Evolutionary conservation across 2,888 invertebrate species (phyloP).

Genomic region (Blomia tropicalis): DNA sequence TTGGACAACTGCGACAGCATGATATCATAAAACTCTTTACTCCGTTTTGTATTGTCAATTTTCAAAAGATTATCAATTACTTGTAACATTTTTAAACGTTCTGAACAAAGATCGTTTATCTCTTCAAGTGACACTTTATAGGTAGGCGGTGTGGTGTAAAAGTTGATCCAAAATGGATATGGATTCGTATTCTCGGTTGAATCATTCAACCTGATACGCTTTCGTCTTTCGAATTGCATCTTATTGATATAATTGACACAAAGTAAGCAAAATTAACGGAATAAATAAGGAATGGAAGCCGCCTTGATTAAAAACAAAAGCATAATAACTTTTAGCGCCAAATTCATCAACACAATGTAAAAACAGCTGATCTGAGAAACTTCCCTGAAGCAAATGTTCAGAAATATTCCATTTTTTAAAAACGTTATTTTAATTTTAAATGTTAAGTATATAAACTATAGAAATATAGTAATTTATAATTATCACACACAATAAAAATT

Average conservation of each 20-base stretch:
- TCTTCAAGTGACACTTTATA: slow-evolving; percentile 58
- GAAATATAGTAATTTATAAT: not conserved
- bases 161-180: slow-evolving; percentile 58
- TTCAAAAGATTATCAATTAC: slow-evolving; percentile 51
- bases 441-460: not conserved
- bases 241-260: not conserved
- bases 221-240: slow-evolving; percentile 8
- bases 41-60: slow-evolving; percentile 6
- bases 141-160: slow-evolving; percentile 59
- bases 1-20: slow-evolving; percentile 35
- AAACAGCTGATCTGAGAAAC: not conserved
- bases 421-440: not conserved
- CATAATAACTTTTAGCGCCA: not conserved
- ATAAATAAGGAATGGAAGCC: not conserved
- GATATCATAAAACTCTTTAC: slow-evolving; percentile 33
- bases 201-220: slow-evolving; percentile 24
- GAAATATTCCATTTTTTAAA: not conserved
- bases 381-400: not conserved
- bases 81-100: slow-evolving; percentile 61
- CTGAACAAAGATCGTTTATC: slow-evolving; percentile 70
- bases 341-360: not conserved
- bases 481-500: not conserved
- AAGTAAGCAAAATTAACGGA: not conserved
- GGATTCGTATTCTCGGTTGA: slow-evolving; percentile 39
- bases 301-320: not conserved